Evolutionary conservation across 53 echinoderm and acorn worm genomes (phyloP).

Genomic region (Holothuria leucospilota): DNA sequence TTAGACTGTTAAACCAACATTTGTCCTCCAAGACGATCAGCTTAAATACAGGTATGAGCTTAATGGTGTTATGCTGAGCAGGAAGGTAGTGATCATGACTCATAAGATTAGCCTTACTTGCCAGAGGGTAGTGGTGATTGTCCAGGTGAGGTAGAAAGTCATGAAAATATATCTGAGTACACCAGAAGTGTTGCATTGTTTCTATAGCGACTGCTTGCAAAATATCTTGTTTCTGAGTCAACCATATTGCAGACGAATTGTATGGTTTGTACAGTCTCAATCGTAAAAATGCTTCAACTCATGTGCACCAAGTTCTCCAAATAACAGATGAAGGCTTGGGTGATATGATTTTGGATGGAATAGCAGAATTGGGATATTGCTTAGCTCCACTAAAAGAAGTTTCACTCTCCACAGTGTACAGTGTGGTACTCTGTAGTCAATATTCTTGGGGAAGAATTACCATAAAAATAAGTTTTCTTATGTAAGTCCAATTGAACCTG

Average conservation of each 20-base stretch:
- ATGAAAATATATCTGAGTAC: conserved; percentile 33
- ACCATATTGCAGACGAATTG: conserved; percentile 48
- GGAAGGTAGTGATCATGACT: conserved; percentile 13
- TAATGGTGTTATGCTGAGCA: conserved; percentile 29
- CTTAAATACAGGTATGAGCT: not conserved
- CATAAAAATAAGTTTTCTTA: conserved; percentile 29
- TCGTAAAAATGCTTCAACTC: conserved; percentile 31
- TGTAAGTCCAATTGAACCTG: conserved; percentile 42
- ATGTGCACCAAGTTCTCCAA: conserved; percentile 48
- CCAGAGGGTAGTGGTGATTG: conserved; percentile 30
- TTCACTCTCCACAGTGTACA: conserved; percentile 35
- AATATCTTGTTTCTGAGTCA: conserved; percentile 39
- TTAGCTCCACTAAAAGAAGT: conserved; percentile 38
- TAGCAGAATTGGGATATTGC: conserved; percentile 44
- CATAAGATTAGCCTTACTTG: not conserved
- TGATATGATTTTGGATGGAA: conserved; percentile 41
- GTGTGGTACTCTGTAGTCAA: conserved; percentile 30
- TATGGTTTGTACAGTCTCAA: conserved; percentile 33
- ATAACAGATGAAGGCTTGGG: conserved; percentile 38
- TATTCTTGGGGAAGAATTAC: conserved; percentile 27
- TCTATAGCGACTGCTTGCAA: conserved; percentile 34
- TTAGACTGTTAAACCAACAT: conserved; percentile 35
- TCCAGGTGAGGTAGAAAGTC: conserved; percentile 37
- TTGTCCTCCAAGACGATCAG: conserved; percentile 35
- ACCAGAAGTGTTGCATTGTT: conserved; percentile 47